These are phyloP conservation scores for Hippocampus barbouri DNA, from an alignment of 2,113 vertebrate genomes.

Conservation along the genomic window DNA sequence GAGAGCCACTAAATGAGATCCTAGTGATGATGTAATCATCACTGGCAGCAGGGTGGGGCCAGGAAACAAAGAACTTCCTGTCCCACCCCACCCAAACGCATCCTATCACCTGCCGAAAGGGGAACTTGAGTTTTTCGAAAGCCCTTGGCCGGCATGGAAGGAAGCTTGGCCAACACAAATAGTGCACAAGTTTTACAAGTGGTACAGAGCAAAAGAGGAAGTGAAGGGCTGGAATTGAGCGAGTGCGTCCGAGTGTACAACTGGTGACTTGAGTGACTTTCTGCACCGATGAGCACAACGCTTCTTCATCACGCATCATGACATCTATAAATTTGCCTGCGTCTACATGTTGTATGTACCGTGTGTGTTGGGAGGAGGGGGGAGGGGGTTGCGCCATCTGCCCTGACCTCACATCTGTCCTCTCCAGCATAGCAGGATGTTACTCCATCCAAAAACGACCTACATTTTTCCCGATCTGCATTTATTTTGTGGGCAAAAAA, in stretches of 20 bases:
- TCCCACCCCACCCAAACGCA: background rate
- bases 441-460: background rate
- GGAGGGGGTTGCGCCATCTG: background rate
- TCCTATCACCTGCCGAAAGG: background rate
- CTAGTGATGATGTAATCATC: background rate
- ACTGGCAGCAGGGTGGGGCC: background rate
- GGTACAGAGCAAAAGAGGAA: background rate
- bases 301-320: background rate
- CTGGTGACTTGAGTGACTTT: background rate
- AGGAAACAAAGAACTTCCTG: constrained; percentile 4
- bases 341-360: background rate
- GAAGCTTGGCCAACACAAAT: background rate
- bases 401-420: background rate
- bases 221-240: background rate
- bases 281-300: background rate
- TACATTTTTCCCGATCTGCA: background rate
- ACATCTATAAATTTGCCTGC: background rate
- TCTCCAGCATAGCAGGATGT: background rate
- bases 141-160: background rate
- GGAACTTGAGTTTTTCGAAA: background rate
- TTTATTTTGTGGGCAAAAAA: background rate
- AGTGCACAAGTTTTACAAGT: background rate
- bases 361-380: background rate
- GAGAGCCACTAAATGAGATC: background rate
- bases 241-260: background rate